phyloP scores from a whole-genome alignment of 2,797 vertebrate genomes.

The Galago senegalensis region DNA sequence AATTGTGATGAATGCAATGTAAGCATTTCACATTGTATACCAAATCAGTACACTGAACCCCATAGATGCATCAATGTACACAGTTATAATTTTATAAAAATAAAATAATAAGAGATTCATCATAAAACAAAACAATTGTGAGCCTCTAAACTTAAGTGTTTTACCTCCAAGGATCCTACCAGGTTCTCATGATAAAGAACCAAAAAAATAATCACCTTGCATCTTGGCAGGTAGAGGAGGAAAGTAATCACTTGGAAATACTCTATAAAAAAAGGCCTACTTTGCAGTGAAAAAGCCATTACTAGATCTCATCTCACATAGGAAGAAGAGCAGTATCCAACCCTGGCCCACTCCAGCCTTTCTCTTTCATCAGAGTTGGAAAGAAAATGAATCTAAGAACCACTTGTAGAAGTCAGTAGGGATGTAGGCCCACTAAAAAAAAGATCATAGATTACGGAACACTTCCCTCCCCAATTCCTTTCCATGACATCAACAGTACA shows the following conservation, averaged over 20 bases:
- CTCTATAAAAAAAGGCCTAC: background rate
- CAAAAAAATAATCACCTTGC: background rate
- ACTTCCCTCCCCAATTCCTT: background rate
- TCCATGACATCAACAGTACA: background rate
- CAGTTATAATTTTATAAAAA: too few relatives aligned
- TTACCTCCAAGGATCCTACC: background rate
- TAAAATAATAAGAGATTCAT: too few relatives aligned
- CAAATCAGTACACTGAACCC: too few relatives aligned
- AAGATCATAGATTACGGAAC: background rate
- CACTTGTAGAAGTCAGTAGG: background rate
- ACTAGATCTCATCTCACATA: background rate
- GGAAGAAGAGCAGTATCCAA: background rate
- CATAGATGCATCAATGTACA: too few relatives aligned
- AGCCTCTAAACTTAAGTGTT: background rate
- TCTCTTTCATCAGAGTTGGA: background rate
- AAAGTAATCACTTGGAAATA: background rate
- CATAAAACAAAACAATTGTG: background rate
- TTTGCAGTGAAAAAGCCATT: background rate
- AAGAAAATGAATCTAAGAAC: background rate
- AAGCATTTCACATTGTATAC: too few relatives aligned
- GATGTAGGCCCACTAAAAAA: background rate
- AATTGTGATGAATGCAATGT: too few relatives aligned
- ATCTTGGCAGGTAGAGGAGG: background rate
- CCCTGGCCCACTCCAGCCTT: background rate
- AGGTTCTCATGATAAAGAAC: background rate